These are phyloP conservation scores for Pristionchus pacificus DNA, from an alignment of 1,140 invertebrate genomes.

Conservation along the genomic window DNA sequence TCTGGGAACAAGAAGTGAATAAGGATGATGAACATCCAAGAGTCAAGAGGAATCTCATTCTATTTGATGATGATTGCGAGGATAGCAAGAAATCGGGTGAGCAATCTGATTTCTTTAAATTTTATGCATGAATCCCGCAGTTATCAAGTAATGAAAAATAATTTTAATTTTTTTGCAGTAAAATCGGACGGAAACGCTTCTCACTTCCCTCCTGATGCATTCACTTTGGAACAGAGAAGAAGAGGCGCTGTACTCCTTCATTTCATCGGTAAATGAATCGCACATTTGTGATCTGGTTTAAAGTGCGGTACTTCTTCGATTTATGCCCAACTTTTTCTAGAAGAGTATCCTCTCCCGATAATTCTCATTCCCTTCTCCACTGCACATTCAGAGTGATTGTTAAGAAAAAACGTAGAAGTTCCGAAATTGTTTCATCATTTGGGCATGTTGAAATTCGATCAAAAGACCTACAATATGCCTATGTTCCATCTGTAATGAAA, in stretches of 20 bases:
- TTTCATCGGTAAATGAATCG: neutral
- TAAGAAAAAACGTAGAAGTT: neutral
- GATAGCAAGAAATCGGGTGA: too few species aligned
- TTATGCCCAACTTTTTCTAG: too few species aligned
- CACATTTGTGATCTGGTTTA: neutral
- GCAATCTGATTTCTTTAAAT: too few species aligned
- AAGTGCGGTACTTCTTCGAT: neutral
- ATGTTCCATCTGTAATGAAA: neutral
- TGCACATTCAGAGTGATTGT: neutral
- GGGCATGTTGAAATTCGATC: too few species aligned
- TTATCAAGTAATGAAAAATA: neutral
- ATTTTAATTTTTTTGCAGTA: neutral
- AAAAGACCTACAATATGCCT: neutral
- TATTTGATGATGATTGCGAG: too few species aligned
- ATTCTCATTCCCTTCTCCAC: too few species aligned
- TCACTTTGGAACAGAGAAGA: slow-evolving; percentile 55
- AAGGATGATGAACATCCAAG: too few species aligned
- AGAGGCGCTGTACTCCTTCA: slow-evolving; percentile 52
- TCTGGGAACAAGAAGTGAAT: too few species aligned
- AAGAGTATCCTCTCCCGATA: too few species aligned
- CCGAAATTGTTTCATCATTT: too few species aligned
- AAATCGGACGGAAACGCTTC: neutral
- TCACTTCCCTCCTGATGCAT: slow-evolving; percentile 59
- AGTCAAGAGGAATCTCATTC: too few species aligned
- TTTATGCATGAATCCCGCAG: too few species aligned